Percentiles rank a stretch among this genome's conserved stretches.
phyloP scores from a whole-genome alignment of 2,113 vertebrate species.

The Oryzias celebensis region DNA sequence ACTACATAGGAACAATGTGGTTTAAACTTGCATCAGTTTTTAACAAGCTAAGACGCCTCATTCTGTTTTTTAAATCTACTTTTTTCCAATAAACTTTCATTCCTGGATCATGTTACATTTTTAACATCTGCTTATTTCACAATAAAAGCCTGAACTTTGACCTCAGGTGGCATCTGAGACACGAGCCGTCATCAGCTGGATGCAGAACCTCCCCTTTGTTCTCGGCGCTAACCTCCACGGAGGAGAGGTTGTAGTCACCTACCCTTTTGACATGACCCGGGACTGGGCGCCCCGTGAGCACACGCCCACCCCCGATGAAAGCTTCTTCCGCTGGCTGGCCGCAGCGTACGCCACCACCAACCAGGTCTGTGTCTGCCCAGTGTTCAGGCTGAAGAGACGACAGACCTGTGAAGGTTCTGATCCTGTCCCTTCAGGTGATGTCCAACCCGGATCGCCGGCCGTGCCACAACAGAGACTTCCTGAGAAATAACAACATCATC shows the following conservation, averaged over 20 bases:
- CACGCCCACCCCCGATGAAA: slow-evolving; percentile 82
- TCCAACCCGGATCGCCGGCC: slow-evolving; percentile 83
- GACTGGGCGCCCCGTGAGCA: slow-evolving; percentile 77
- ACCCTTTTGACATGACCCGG: slow-evolving; percentile 76
- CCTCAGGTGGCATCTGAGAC: slow-evolving; percentile 88
- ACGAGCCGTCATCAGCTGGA: slow-evolving; percentile 86
- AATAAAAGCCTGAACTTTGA: neutral
- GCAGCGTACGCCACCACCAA: slow-evolving; percentile 89
- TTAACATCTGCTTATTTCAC: no score
- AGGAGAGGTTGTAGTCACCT: slow-evolving; percentile 89
- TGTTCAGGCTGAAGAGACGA: neutral
- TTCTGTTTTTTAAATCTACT: no score
- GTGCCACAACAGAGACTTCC: slow-evolving; percentile 87
- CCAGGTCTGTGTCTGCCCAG: slow-evolving; percentile 28
- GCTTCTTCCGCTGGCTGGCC: slow-evolving; percentile 94
- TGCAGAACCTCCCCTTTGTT: slow-evolving; percentile 91
- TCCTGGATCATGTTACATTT: no score
- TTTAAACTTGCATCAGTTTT: no score
- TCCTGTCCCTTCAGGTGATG: slow-evolving; percentile 79
- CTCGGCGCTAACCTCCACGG: slow-evolving; percentile 92
- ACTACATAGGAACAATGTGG: no score
- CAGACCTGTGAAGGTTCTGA: neutral
- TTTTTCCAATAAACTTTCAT: no score
- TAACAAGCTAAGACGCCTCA: no score
- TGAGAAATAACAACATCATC: slow-evolving; percentile 85